Base-by-base conservation (phyloP, 2,797 vertebrate species). In the Chromis chromis region DNA sequence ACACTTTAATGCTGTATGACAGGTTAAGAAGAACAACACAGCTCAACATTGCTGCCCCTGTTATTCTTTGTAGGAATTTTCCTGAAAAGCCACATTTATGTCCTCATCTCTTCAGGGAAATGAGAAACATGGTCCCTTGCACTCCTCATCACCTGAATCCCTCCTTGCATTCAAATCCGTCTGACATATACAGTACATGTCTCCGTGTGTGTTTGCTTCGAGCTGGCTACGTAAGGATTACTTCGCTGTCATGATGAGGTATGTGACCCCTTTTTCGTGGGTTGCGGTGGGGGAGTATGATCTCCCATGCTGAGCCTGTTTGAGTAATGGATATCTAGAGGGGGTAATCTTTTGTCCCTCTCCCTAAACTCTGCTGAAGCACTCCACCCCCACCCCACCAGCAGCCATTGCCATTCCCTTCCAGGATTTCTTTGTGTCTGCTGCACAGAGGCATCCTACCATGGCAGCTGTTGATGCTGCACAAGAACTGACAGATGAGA, bases 231-330 rank as follows among this genome's bases (percentile, higher is more conserved):
- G 76, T 58, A 49, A 54, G 78, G 87, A 92, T 91, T 90, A 90
- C 66, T 67, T 66, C 66, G 60, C 79, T 79, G 74, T 80, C 82
- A 69, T 72, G 46, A 84, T 89, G 79, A 81, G 84, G 78, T 81
- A 82, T 86, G 76, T 86, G 89, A 90, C 90, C 87, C 83, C 81
- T 65, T 92, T 93, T 89, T 88, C 57, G 14, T 68, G 62, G 76
- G 59, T 86, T 79, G 52, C 65, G 59, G 74, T 66, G 74, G 74
- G 55, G 76, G 82, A 60, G 72, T 14, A 31, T 62, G 70, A 74
- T 74, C 76, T 85, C 86, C 75, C 67, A 68, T 63, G 40, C 72
- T 67, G 65, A 77, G 81, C 61, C 79, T 42, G 74, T 86, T 85
- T 76, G 78, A 82, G 82, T 85, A 86, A 88, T 86, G 71, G 78